A percentile compares a stretch with the other conserved stretches of the same genome.
These are phyloP conservation scores for Trididemnum clinides DNA, from an alignment of 23 tunicate genomes.

Conservation along the genomic window DNA sequence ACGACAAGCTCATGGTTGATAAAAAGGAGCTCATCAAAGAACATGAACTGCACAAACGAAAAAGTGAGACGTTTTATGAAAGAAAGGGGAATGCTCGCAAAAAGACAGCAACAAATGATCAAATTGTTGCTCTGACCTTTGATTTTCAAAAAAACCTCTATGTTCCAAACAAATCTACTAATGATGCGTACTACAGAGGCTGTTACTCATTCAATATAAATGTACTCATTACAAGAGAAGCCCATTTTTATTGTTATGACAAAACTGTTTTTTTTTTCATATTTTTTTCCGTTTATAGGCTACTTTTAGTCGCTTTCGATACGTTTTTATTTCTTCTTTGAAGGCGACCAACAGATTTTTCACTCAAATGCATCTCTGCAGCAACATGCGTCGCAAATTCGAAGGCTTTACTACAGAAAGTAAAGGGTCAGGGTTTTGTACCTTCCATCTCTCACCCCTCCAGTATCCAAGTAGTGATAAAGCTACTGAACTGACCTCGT, in stretches of 20 bases:
- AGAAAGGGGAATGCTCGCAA: slow-evolving; percentile 8
- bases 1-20: neutral
- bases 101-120: slow-evolving; percentile 7
- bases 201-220: slow-evolving; percentile 3
- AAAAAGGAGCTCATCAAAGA: neutral
- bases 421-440: too few species aligned
- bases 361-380: too few species aligned
- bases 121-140: neutral
- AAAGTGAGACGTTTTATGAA: neutral
- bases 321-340: too few species aligned
- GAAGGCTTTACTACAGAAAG: too few species aligned
- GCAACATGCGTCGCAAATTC: too few species aligned
- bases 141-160: slow-evolving; percentile 22
- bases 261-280: too few species aligned
- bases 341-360: too few species aligned
- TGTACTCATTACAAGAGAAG: slow-evolving; percentile 12
- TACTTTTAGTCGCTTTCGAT: too few species aligned
- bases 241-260: slow-evolving; percentile 13
- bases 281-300: too few species aligned
- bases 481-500: too few species aligned
- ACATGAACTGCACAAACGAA: slow-evolving; percentile 6
- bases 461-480: too few species aligned
- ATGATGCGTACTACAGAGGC: slow-evolving; percentile 13
- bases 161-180: slow-evolving; percentile 9
- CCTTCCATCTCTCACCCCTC: too few species aligned